phyloP scores from a whole-genome alignment of 1,140 invertebrate species.

The Stratiolaelaps scimitus region DNA sequence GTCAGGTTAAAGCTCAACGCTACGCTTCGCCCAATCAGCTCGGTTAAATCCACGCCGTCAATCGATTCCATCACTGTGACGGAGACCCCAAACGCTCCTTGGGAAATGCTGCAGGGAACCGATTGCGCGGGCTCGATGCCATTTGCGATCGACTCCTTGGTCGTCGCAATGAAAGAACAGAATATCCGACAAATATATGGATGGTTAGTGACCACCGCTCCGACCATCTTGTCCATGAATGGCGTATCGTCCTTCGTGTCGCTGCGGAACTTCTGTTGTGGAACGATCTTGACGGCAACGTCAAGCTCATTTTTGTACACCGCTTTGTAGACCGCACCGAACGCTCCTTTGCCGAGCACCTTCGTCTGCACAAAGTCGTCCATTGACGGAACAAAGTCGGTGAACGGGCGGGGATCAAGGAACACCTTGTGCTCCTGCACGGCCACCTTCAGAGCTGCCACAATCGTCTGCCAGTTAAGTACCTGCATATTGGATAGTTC shows the following conservation, averaged over 20 bases:
- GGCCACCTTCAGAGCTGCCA: background rate
- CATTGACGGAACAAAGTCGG: background rate
- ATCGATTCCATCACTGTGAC: slow-evolving; percentile 1
- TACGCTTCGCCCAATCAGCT: background rate
- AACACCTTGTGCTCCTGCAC: background rate
- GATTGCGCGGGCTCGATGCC: too few species aligned
- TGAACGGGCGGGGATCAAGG: background rate
- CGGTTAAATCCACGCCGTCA: slow-evolving; percentile 4
- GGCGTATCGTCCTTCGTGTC: background rate
- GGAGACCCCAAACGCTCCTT: too few species aligned
- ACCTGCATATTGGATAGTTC: background rate
- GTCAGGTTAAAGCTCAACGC: background rate
- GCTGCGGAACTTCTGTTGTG: background rate
- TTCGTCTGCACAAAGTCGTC: background rate
- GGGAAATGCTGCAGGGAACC: too few species aligned
- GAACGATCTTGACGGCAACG: background rate
- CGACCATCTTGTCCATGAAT: background rate
- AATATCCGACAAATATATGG: background rate
- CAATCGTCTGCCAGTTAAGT: background rate
- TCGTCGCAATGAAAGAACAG: background rate
- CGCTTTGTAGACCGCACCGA: background rate
- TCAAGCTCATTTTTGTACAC: background rate
- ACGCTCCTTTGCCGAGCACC: background rate
- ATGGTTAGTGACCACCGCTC: background rate
- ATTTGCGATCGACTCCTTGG: too few species aligned